Base-by-base conservation (phyloP, 2,113 vertebrate species). In the Eubucco bourcierii region DNA sequence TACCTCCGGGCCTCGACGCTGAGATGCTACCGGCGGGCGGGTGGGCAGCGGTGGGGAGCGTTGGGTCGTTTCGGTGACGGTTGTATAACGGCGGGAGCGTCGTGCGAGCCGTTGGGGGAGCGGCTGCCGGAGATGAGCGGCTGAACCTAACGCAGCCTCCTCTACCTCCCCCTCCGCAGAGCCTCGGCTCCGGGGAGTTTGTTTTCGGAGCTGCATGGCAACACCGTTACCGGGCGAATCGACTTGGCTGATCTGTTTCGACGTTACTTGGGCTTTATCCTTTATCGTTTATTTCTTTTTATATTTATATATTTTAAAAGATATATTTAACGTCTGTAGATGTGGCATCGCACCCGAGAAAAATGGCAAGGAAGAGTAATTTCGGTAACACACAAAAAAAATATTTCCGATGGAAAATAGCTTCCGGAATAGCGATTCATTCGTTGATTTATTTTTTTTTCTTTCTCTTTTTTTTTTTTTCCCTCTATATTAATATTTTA, bases 401-500 rank as follows among this genome's bases (percentile, higher is more conserved):
- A 39, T 37, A 24, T 46, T 46, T n/a, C 15, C 3, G 3, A 50
- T 73, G 44, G 15, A 12, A 20, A 86, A 16, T 1, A 44, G 27
- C 15, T 56, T 34, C 20, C 8, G 7, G 15, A 11, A 11, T 7
- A 28, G 25, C 1, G 34, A n/a, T 70, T 31, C 29, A 18, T 53
- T 59, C 7, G 12, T 13, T 2, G 52, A 24, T 63, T 37, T 18
- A 3, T 10, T 19, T 58, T 29, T 29, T 16, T n/a, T n/a, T 31
- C n/a, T 17, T 16, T 20, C 37, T 39, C 37, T 31, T 59, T 17
- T 16, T 20, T 47, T 52, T 56, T 27, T 6, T 2, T 39, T 9
- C 0, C 31, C 9, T 23, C 0, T 3, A 0, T 6, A 2, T 4
- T 10, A 1, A 0, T 24, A 2, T 83, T 74, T 56, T 31, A 28